Conservation (phyloP, 2,888 invertebrate genomes). For the Brassicogethes aeneus region DNA sequence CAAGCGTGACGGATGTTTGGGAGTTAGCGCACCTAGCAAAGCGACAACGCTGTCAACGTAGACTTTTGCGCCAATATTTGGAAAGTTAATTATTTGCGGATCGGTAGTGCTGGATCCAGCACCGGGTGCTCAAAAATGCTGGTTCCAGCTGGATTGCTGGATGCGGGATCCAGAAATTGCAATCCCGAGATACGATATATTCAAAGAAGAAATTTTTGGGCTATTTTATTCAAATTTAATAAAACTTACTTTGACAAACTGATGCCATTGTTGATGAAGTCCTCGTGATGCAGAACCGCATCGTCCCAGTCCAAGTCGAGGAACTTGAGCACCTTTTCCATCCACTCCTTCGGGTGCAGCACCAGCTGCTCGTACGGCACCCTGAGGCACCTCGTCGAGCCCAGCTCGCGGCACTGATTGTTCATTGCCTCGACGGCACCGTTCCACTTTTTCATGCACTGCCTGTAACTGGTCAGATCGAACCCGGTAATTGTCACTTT, state of each 20-base stretch:
- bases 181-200: too few relatives aligned
- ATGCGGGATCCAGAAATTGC: too few relatives aligned
- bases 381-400: slow-evolving; percentile 65
- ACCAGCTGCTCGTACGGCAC: slow-evolving; percentile 97
- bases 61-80: too few relatives aligned
- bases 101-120: too few relatives aligned
- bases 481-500: slow-evolving; percentile 74
- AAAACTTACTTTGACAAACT: slow-evolving; percentile 90
- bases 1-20: too few relatives aligned
- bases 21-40: too few relatives aligned
- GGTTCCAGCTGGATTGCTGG: too few relatives aligned
- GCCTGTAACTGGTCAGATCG: slow-evolving; percentile 86
- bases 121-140: too few relatives aligned
- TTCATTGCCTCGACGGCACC: slow-evolving; percentile 91
- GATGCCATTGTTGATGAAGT: slow-evolving; percentile 93
- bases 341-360: slow-evolving; percentile 82
- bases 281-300: slow-evolving; percentile 94
- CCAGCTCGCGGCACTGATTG: slow-evolving; percentile 80
- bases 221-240: too few relatives aligned
- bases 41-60: too few relatives aligned
- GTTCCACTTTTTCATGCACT: slow-evolving; percentile 96
- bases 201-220: too few relatives aligned
- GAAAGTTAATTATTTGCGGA: too few relatives aligned
- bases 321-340: slow-evolving; percentile 81
- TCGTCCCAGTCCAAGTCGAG: slow-evolving; percentile 92